Evolutionary conservation across 2,888 invertebrate species (phyloP).

Genomic region (Torymus aiolomorphi): DNA sequence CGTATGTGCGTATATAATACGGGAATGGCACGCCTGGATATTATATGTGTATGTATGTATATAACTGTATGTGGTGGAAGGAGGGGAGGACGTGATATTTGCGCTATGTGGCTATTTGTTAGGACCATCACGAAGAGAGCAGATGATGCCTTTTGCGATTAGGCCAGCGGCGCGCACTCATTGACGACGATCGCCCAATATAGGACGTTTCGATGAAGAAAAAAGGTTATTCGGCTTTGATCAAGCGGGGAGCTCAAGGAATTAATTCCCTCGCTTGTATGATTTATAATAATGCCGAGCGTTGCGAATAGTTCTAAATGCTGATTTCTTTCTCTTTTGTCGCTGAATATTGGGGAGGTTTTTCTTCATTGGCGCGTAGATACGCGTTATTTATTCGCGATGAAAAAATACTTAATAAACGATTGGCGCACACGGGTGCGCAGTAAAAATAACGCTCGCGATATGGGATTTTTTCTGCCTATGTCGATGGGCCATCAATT

Average conservation of each 20-base stretch:
- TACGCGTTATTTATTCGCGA: constrained; percentile 8
- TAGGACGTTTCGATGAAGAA: not conserved
- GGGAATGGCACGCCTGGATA: not conserved
- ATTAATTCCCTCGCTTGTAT: constrained; percentile 37
- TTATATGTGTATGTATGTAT: not conserved
- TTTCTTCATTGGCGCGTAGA: not conserved
- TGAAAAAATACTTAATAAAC: not conserved
- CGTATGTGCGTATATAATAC: not conserved
- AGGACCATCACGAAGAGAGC: constrained; percentile 25
- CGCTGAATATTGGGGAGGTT: not conserved
- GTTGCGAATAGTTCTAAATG: constrained; percentile 6
- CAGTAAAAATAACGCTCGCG: not conserved
- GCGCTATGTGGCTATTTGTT: constrained; percentile 36
- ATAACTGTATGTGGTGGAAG: not conserved
- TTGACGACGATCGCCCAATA: not conserved
- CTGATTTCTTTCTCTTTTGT: not conserved
- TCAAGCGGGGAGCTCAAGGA: not conserved
- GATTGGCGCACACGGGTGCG: not conserved
- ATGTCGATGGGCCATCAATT: constrained; percentile 7
- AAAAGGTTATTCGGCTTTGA: constrained; percentile 29
- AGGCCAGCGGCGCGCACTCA: not conserved
- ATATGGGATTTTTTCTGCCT: constrained; percentile 9
- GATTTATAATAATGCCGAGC: constrained; percentile 17
- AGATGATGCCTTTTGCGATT: constrained; percentile 38
- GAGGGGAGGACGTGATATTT: constrained; percentile 13